phyloP scores from a whole-genome alignment of 2,797 vertebrate species.

The Hippoglossus hippoglossus region DNA sequence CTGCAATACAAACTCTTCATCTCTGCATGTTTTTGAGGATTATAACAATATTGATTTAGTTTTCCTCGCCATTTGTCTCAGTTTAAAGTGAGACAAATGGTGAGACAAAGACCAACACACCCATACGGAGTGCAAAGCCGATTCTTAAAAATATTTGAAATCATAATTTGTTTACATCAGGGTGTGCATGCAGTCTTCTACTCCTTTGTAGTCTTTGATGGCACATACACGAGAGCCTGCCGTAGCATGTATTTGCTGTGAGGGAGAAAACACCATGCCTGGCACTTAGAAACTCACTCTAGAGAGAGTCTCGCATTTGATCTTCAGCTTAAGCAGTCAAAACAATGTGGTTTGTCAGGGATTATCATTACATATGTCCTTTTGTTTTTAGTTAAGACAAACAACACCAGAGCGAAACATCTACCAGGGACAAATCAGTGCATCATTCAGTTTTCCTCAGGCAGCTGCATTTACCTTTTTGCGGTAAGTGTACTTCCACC shows the following conservation, averaged over 20 bases:
- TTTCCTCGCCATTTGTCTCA: background rate
- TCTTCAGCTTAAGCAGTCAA: background rate
- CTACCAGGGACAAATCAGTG: background rate
- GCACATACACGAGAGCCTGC: background rate
- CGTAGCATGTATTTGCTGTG: background rate
- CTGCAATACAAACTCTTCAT: too few species aligned
- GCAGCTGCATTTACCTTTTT: background rate
- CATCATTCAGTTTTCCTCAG: slow-evolving; percentile 3
- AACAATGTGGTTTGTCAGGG: slow-evolving; percentile 1
- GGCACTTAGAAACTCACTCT: slow-evolving; percentile 18
- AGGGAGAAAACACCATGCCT: slow-evolving; percentile 15
- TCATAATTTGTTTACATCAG: background rate
- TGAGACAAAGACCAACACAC: too few species aligned
- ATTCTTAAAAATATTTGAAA: background rate
- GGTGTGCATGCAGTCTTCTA: background rate
- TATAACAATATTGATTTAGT: too few species aligned
- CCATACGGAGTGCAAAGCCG: too few species aligned
- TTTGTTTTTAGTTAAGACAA: slow-evolving; percentile 5
- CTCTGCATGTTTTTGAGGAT: too few species aligned
- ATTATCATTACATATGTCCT: background rate
- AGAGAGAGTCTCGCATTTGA: slow-evolving; percentile 17
- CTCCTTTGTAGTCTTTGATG: background rate
- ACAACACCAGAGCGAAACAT: background rate
- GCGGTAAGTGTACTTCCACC: too few species aligned
- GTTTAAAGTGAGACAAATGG: too few species aligned